These are phyloP conservation scores for Anastrepha obliqua DNA, from an alignment of 1,140 invertebrate species.

Conservation along the genomic window DNA sequence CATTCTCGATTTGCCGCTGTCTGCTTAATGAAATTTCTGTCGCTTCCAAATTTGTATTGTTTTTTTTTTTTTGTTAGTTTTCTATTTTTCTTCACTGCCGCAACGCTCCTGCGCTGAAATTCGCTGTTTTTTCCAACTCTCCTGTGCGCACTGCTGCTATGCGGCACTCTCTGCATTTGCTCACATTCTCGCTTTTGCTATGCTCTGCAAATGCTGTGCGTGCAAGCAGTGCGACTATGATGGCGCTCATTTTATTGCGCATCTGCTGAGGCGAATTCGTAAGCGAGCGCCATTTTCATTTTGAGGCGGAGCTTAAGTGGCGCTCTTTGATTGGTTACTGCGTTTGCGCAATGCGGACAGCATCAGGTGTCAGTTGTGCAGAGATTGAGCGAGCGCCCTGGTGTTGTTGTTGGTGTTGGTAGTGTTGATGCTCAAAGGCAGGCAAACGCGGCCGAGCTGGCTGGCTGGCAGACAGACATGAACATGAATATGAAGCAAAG, in stretches of 20 bases:
- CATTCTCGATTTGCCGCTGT: neutral
- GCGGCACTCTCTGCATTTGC: neutral
- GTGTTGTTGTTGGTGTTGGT: neutral
- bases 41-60: neutral
- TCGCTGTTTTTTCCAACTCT: conserved; percentile 34
- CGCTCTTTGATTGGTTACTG: conserved; percentile 54
- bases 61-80: neutral
- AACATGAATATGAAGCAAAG: neutral
- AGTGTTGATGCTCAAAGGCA: conserved; percentile 4
- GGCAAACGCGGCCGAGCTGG: neutral
- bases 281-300: conserved; percentile 55
- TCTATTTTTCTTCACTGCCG: neutral
- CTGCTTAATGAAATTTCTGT: conserved; percentile 2
- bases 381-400: neutral
- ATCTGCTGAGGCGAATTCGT: conserved; percentile 31
- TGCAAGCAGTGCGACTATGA: neutral
- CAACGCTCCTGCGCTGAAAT: neutral
- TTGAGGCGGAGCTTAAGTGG: conserved; percentile 4
- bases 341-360: conserved; percentile 42
- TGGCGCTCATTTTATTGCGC: neutral
- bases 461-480: neutral
- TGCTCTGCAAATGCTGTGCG: neutral
- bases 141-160: neutral
- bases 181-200: neutral
- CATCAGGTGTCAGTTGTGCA: conserved; percentile 51